Percentiles rank a stretch among this genome's conserved stretches.
These are phyloP conservation scores for Andrena bicolor DNA, from an alignment of 2,888 invertebrate species.

Conservation along the genomic window DNA sequence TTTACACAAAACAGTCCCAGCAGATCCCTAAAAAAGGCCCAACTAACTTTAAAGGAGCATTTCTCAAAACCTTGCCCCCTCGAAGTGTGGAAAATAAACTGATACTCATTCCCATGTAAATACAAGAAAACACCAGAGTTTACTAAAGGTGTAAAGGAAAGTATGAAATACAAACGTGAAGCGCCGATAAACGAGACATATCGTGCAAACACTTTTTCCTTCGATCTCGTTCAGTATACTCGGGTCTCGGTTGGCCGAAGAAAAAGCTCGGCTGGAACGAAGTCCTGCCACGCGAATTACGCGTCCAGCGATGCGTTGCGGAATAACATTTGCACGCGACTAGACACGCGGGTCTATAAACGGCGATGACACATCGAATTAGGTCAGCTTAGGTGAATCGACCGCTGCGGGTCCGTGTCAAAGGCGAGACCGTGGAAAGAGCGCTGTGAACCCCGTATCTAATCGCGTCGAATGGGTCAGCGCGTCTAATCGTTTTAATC, in stretches of 20 bases:
- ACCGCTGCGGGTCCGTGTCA: slow-evolving; percentile 10
- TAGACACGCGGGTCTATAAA: slow-evolving; percentile 24
- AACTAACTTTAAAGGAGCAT: too few relatives aligned
- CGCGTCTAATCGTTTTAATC: neutral
- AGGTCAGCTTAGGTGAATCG: slow-evolving; percentile 40
- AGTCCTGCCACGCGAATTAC: neutral
- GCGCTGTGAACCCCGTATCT: neutral
- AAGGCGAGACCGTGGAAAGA: slow-evolving; percentile 18
- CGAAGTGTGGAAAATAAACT: too few relatives aligned
- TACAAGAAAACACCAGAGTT: too few relatives aligned
- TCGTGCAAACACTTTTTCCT: neutral
- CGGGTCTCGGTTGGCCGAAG: neutral
- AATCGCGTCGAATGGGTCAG: neutral
- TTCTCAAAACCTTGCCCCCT: too few relatives aligned
- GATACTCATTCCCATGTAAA: too few relatives aligned
- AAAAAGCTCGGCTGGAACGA: neutral
- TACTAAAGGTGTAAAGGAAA: too few relatives aligned
- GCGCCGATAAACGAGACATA: neutral
- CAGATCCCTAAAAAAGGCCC: too few relatives aligned
- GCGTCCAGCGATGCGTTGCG: neutral
- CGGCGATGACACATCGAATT: slow-evolving; percentile 48
- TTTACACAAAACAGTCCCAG: too few relatives aligned
- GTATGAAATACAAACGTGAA: too few relatives aligned
- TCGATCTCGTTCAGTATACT: neutral
- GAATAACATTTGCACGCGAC: slow-evolving; percentile 24